These are phyloP conservation scores for Chondrilla cf. caribensis DNA, from an alignment of 37 sponge, comb jelly and placozoan genomes.

Conservation along the genomic window DNA sequence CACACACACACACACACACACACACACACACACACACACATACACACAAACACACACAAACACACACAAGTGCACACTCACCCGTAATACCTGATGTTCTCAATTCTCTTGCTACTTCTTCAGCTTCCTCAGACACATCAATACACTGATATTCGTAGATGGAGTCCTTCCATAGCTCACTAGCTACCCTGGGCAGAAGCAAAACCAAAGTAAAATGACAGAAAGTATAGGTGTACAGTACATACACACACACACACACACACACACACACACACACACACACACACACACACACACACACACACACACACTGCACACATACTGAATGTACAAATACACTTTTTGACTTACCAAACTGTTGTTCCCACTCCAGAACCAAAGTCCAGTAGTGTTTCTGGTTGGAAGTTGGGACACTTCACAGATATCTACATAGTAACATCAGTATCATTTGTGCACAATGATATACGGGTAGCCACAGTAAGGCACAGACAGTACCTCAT, in stretches of 20 bases:
- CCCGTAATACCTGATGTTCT: no score
- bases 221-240: neutral
- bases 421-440: slow-evolving; percentile 46
- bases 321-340: no score
- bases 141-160: slow-evolving; percentile 76
- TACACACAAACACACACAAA: no score
- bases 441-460: neutral
- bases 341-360: slow-evolving; percentile 81
- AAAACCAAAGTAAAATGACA: neutral
- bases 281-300: no score
- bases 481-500: slow-evolving; percentile 54
- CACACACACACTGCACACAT: no score
- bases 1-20: no score
- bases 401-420: slow-evolving; percentile 40
- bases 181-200: slow-evolving; percentile 66
- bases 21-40: no score
- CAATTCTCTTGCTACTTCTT: slow-evolving; percentile 37
- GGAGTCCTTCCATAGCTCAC: slow-evolving; percentile 61
- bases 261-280: no score
- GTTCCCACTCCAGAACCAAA: slow-evolving; percentile 96
- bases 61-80: no score
- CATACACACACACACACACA: neutral
- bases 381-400: slow-evolving; percentile 81
- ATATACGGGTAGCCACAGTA: neutral
- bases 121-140: slow-evolving; percentile 70